These are phyloP conservation scores for Hymenopus coronatus DNA, from an alignment of 2,888 invertebrate species.

Conservation along the genomic window DNA sequence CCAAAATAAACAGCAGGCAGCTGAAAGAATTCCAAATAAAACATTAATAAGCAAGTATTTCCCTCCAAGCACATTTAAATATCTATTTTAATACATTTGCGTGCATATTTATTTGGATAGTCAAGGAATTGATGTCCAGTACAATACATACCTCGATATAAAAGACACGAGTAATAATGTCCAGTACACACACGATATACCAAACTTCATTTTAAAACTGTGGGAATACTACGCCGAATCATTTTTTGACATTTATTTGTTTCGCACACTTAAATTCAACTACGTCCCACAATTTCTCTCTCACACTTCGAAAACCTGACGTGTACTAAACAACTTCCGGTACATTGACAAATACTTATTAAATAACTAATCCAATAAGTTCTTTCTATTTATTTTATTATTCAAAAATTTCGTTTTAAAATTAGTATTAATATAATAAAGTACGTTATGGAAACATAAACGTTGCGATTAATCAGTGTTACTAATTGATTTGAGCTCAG, in stretches of 20 bases:
- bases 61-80: background rate
- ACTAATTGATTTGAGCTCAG: no score
- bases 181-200: conserved; percentile 58
- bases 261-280: background rate
- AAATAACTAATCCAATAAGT: background rate
- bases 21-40: background rate
- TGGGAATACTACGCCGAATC: background rate
- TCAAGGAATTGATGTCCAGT: background rate
- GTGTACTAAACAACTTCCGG: conserved; percentile 39
- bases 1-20: conserved; percentile 4
- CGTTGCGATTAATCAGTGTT: no score
- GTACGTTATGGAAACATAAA: no score
- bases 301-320: conserved; percentile 37
- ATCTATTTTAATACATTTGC: background rate
- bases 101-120: background rate
- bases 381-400: background rate
- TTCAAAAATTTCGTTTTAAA: no score
- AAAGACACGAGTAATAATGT: conserved; percentile 60
- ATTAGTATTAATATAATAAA: no score
- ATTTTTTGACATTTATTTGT: background rate
- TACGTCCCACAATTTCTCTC: background rate
- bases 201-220: conserved; percentile 58
- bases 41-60: background rate
- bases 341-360: background rate
- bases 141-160: conserved; percentile 53